phyloP scores from a whole-genome alignment of 2,113 vertebrate species.

The Brienomyrus longianalis region DNA sequence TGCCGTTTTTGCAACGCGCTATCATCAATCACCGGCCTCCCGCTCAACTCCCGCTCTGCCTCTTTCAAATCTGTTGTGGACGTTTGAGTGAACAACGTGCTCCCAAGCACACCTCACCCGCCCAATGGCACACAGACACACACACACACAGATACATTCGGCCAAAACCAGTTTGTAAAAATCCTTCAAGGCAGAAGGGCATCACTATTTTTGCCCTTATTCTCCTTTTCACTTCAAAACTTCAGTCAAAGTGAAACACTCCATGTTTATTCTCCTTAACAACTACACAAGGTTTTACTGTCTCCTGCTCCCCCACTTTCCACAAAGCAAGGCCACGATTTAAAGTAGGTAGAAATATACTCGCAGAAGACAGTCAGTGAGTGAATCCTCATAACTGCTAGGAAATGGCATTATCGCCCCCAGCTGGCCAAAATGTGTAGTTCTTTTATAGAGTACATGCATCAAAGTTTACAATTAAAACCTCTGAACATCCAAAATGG shows the following conservation, averaged over 20 bases:
- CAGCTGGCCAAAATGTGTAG: constrained; percentile 9
- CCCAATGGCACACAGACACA: not conserved
- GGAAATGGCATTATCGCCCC: constrained; percentile 23
- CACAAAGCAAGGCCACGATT: not conserved
- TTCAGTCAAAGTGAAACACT: not conserved
- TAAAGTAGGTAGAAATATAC: not conserved
- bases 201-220: not conserved
- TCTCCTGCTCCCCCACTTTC: not conserved
- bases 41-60: not conserved
- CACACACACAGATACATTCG: not conserved
- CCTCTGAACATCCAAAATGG: not conserved
- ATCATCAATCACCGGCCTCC: constrained; percentile 38
- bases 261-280: not conserved
- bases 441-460: not conserved
- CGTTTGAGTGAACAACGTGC: constrained; percentile 2
- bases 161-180: not conserved
- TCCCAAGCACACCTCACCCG: not conserved
- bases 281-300: not conserved
- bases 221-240: not conserved
- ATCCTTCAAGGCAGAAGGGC: not conserved
- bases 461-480: not conserved
- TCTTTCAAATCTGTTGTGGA: constrained; percentile 4
- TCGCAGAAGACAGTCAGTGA: not conserved
- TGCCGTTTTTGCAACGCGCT: constrained; percentile 35
- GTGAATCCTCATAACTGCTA: not conserved